Percentiles rank a stretch among this genome's conserved stretches.
Conservation (phyloP, 2,113 vertebrate genomes). For the Campylorhamphus procurvoides region DNA sequence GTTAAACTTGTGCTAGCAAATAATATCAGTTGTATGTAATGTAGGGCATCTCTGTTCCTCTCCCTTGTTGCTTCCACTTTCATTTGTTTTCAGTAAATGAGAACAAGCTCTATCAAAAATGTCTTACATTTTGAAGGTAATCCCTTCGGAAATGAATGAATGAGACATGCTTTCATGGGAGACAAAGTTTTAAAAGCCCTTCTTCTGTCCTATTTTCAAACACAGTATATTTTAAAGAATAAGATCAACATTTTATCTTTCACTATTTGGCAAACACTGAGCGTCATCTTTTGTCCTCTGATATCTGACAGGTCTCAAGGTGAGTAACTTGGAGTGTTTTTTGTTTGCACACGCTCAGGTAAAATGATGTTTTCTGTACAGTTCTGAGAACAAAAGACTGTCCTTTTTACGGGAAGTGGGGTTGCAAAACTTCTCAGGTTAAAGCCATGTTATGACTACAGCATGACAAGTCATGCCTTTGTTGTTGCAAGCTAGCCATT, state of each 20-base stretch:
- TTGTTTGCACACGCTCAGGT: not conserved
- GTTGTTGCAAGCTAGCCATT: not conserved
- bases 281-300: not conserved
- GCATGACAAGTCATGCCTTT: not conserved
- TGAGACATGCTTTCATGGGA: not conserved
- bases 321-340: not conserved
- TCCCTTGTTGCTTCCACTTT: not conserved
- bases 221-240: not conserved
- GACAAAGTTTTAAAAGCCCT: not conserved
- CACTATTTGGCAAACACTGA: not conserved
- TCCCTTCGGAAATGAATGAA: constrained; percentile 7
- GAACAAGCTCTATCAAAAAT: constrained; percentile 41
- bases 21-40: not conserved
- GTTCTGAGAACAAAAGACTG: not conserved
- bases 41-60: not conserved
- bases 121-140: constrained; percentile 35
- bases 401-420: not conserved
- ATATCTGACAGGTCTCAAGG: not conserved
- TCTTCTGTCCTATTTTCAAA: not conserved
- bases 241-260: not conserved
- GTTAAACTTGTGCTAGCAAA: not conserved
- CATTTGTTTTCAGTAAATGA: constrained; percentile 43
- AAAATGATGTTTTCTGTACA: not conserved
- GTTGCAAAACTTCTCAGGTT: not conserved
- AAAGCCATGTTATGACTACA: not conserved